Base-by-base conservation (phyloP, 1,140 invertebrate species). In the Drosophila watanabei region DNA sequence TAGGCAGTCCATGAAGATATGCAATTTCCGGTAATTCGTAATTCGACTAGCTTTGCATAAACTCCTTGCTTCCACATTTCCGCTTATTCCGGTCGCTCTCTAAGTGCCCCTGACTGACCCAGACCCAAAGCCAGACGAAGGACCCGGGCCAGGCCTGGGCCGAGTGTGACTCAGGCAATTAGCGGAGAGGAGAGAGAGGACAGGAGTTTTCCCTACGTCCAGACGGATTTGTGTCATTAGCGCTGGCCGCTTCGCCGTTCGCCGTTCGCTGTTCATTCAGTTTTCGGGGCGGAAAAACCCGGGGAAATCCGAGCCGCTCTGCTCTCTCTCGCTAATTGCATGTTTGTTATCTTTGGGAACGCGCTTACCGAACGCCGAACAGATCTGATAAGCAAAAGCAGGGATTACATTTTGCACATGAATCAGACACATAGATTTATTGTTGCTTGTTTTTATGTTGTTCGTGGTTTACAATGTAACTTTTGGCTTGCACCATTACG, bases 211-310 rank as follows among this genome's bases (percentile, higher is more conserved):
- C 51, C 49, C 35, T 2, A 39, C 18, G 46, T 62, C 70, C 80
- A 89, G 86, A 90, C 86, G 82, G 86, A 90, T 89, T 90, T 90
- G 68, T 82, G 87, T 78, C 79, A 86, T 86, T 90, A 90, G 82
- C 75, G 63, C 20, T 64, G 49, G 60, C 18, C 43, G 51, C 32
- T 32, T 46, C 62, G 51, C 61, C 3, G 24, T 24, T 24, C 24
- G 24, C 24, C 3, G 24, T 24, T 24, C 72, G 49, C 6, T 48
- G 79, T 90, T 91, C 82, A 86, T 90, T 90, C 87, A 89, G 80
- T 80, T 75, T 52, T 57, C 54, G 68, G 65, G n/a, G 46, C 48
- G 87, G 87, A 90, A 90, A 90, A 87, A 68, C 87, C 87, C 86
- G 72, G 75, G 82, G 61, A 82, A 90, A 73, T 82, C 64, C 41